A percentile compares a stretch with the other conserved stretches of the same genome.
These are phyloP conservation scores for Prunella fulvescens DNA, from an alignment of 2,113 vertebrate species.

Conservation along the genomic window DNA sequence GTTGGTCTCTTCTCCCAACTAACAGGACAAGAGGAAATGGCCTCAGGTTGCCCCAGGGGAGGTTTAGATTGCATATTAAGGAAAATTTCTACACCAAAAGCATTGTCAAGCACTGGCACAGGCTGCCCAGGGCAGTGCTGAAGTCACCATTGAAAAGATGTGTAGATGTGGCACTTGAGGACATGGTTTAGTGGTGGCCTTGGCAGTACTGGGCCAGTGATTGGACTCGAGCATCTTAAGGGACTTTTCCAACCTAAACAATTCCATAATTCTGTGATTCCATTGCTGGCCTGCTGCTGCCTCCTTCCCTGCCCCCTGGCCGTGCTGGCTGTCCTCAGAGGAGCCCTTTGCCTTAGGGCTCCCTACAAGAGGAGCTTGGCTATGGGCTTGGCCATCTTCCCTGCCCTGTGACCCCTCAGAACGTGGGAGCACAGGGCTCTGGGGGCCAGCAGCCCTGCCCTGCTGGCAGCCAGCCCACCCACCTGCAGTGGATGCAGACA, in stretches of 20 bases:
- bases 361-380: not conserved
- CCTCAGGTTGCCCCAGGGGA: not conserved
- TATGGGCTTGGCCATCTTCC: not conserved
- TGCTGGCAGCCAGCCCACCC: not conserved
- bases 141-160: too few relatives aligned
- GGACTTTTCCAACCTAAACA: not conserved
- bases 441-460: not conserved
- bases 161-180: not conserved
- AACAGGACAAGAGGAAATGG: not conserved
- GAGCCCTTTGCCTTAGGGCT: not conserved
- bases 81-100: not conserved
- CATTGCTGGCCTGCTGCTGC: not conserved
- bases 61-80: not conserved
- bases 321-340: not conserved
- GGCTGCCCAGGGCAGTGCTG: not conserved
- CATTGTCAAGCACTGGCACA: not conserved
- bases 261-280: not conserved
- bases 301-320: not conserved
- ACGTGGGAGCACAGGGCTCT: rapidly evolving
- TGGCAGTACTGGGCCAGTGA: rapidly evolving
- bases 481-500: conserved; percentile 98
- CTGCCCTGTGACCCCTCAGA: rapidly evolving
- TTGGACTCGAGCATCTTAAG: not conserved
- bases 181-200: not conserved
- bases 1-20: not conserved